Conservation (phyloP, 1,140 invertebrate genomes). For the Diachasmimorpha longicaudata region DNA sequence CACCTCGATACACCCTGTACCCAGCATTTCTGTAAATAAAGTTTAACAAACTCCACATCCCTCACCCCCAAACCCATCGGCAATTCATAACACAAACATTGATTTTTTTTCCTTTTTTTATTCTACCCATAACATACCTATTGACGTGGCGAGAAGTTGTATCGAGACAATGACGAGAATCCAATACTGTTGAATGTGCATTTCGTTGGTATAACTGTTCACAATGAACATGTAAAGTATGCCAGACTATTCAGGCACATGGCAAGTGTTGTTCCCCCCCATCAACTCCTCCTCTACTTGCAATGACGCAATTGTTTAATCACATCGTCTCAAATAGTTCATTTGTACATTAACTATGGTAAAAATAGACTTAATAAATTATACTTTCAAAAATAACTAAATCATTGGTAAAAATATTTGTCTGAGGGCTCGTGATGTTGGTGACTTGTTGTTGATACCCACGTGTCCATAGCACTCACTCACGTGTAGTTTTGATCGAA, state of each 20-base stretch:
- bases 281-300: not conserved
- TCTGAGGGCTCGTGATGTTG: not conserved
- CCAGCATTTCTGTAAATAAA: too few species aligned
- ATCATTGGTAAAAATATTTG: not conserved
- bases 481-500: not conserved
- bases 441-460: not conserved
- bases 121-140: conserved; percentile 16
- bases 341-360: not conserved
- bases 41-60: too few species aligned
- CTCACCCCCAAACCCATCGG: not conserved
- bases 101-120: not conserved
- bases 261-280: conserved; percentile 16
- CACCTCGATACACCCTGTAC: not conserved
- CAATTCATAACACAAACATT: conserved; percentile 7
- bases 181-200: conserved; percentile 18
- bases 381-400: not conserved
- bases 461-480: conserved; percentile 1
- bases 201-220: conserved; percentile 13
- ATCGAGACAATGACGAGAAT: conserved; percentile 23
- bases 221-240: conserved; percentile 17
- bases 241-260: conserved; percentile 23
- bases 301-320: not conserved
- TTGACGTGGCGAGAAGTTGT: conserved; percentile 12
- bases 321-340: not conserved
- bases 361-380: not conserved